These are phyloP conservation scores for Lepidonotus clava DNA, from an alignment of 2,888 invertebrate species.

Conservation along the genomic window DNA sequence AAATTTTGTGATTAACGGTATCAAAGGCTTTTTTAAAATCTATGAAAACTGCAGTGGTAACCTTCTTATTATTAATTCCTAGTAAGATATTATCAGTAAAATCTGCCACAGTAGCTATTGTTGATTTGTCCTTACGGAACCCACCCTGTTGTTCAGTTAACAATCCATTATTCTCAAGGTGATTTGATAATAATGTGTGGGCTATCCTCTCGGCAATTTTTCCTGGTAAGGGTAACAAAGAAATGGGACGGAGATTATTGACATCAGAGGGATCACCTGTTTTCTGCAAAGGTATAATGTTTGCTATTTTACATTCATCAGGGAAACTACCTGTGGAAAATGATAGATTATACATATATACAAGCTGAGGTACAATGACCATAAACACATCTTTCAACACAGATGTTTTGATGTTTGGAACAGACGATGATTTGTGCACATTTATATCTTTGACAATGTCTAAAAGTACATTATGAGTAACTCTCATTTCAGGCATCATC, in stretches of 20 bases:
- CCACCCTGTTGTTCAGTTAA: neutral
- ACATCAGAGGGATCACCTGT: neutral
- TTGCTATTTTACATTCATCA: neutral
- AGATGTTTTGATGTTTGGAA: neutral
- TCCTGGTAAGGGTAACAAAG: neutral
- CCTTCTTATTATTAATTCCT: neutral
- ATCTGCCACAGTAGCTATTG: neutral
- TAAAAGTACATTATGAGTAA: too few species aligned
- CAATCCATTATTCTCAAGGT: neutral
- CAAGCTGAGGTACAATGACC: neutral
- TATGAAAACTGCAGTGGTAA: neutral
- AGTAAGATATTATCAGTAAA: neutral
- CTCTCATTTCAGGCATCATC: too few species aligned
- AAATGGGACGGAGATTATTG: neutral
- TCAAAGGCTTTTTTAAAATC: neutral
- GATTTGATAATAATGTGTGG: neutral
- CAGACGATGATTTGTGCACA: neutral
- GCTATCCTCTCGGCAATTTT: neutral
- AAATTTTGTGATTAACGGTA: neutral
- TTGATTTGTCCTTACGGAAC: neutral
- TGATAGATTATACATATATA: neutral
- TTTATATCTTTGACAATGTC: too few species aligned
- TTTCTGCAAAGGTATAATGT: neutral
- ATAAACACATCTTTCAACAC: neutral
- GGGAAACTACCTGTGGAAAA: neutral